Evolutionary conservation across 2,888 invertebrate genomes (phyloP), one percentile per base, ranked within the genome.

Genomic region (Rhimphoctona megacephalus): DNA sequence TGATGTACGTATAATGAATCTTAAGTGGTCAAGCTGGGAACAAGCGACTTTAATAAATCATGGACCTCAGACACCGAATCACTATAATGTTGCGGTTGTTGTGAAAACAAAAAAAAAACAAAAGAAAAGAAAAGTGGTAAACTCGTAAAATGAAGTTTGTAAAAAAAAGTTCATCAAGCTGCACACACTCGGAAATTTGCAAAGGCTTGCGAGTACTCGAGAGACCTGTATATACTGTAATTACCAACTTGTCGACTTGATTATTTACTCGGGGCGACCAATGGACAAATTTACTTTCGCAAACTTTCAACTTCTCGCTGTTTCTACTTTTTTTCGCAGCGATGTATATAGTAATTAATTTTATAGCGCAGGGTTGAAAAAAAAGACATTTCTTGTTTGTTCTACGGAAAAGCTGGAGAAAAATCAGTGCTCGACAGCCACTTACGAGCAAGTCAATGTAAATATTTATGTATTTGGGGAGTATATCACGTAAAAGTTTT

Each of bases 251-350:
- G 25, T 49, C 72, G 69, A 72, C 78, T 73, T 57, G 79, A 74
- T 84, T 80, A 80, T 69, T 61, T 70, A 61, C 67, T 43, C 80
- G 67, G n/a, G 57, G 30, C 57, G 46, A 61, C 33, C 49, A 22
- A 74, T 80, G 69, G 74, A 84, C 74, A 73, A 67, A 80, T 49
- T 61, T 79, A 79, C 79, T 79, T 69, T 79, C 67, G 52, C 78
- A 78, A 78, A 78, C 70, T 80, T 80, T 57, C 80, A 52, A 66
- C 67, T 39, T 74, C 30, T 69, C 25, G 17, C 22, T 61, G 61
- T 57, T 5, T 43, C 43, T 43, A 43, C 22, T n/a, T 33, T 8
- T 14, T 30, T 30, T 43, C 67, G 49, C n/a, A 73, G 36, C 67
- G 54, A 54, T 54, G 19, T 64, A 64, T n/a, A 19, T n/a, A 49